Base-by-base conservation (phyloP, 2,797 vertebrate genomes). In the Zalophus californianus region DNA sequence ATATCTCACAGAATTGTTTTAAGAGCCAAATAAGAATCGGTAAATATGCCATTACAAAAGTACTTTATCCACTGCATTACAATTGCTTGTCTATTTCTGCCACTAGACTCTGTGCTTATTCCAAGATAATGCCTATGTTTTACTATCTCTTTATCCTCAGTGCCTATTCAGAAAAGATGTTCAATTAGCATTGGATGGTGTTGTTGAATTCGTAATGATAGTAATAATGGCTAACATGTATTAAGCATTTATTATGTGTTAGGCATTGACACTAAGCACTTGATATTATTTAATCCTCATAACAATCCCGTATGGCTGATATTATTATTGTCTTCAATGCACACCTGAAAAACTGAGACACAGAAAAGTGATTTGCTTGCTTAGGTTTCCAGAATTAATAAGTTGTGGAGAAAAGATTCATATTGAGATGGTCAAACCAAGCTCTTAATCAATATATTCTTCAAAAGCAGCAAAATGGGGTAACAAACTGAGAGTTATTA, bases 341-440 rank as follows among this genome's bases (percentile, higher is more conserved):
- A 68, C 8, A 84, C 20, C 62, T 62, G 68, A 64, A 96, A 93
- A 72, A 44, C 64, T 18, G 48, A 92, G 44, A 90, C 7, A 91
- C 0, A 92, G 52, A 72, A 72, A 90, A 80, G 9, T 48, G 23
- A 90, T 60, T 85, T 78, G 38, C 7, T 85, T 50, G 7, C 23
- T 66, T 56, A 96, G 68, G 3, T 52, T 75, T 79, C 32, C 27
- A 93, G 29, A 96, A 86, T 29, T 56, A 93, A 52, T 25, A 84
- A 41, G 25, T n/a, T 21, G 4, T 32, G 52, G 62, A 89, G 20
- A 79, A 52, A 91, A 64, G 44, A 54, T 29, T 41, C 32, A 66
- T 3, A 48, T 1, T 60, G 75, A n/a, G 23, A 25, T 35, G 41
- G 25, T 56, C 77, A 80, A 48, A 95, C 27, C 52, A 64, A n/a